phyloP scores from a whole-genome alignment of 2,113 vertebrate genomes.

The Ageneiosus marmoratus region DNA sequence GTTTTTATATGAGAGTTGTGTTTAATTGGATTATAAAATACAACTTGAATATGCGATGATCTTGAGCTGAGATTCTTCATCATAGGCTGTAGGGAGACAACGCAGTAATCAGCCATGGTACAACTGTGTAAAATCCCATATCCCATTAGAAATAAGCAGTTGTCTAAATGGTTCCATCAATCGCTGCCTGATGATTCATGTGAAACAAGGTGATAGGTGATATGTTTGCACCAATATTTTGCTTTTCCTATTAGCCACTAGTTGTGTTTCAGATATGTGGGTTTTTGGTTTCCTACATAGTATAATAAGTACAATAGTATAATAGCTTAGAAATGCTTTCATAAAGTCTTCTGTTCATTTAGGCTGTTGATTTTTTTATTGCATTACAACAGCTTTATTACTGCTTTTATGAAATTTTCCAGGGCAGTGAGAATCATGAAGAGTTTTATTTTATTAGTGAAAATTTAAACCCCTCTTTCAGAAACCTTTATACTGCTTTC shows the following conservation, averaged over 20 bases:
- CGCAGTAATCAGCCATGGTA: background rate
- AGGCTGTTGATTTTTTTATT: background rate
- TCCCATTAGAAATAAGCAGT: constrained; percentile 73
- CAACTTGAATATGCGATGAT: background rate
- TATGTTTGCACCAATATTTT: background rate
- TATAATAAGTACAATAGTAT: too few species aligned
- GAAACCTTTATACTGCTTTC: background rate
- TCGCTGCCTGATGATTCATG: constrained; percentile 48
- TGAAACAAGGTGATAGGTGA: background rate
- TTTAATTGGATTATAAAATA: constrained; percentile 55
- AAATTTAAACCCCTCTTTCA: background rate
- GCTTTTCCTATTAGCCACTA: background rate
- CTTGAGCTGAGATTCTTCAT: background rate
- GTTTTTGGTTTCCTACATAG: background rate
- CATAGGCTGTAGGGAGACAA: background rate
- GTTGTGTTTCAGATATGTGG: background rate
- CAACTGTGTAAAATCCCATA: constrained; percentile 63
- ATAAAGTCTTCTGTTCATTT: background rate
- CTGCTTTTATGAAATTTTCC: too few species aligned
- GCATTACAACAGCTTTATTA: too few species aligned
- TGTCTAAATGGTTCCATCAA: constrained; percentile 67
- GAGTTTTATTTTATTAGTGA: too few species aligned
- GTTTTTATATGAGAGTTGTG: constrained; percentile 41
- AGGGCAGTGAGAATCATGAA: too few species aligned
- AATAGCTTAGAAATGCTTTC: background rate